phyloP scores from a whole-genome alignment of 2,888 invertebrate genomes.

The Carpatolechia fugitivella region DNA sequence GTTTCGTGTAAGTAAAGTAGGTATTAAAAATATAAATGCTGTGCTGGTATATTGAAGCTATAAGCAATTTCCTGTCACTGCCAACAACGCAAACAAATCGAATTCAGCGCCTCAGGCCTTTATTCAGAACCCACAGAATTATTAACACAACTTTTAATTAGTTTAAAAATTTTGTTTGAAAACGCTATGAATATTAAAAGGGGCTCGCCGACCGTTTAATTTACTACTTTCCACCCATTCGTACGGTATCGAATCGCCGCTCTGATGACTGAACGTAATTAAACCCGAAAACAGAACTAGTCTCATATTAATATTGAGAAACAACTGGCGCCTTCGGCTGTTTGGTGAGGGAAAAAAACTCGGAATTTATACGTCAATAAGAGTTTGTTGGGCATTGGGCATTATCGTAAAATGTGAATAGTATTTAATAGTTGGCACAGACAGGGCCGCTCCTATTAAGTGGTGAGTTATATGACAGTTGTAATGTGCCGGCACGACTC shows the following conservation, averaged over 20 bases:
- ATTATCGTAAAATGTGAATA: conserved; percentile 73
- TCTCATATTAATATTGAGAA: conserved; percentile 65
- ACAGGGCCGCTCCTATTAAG: conserved; percentile 72
- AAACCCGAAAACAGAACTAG: conserved; percentile 68
- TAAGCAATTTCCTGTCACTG: conserved; percentile 36
- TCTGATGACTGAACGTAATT: conserved; percentile 57
- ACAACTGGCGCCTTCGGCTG: conserved; percentile 73
- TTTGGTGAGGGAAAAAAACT: conserved; percentile 47
- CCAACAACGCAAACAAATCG: conserved; percentile 47
- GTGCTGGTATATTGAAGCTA: conserved; percentile 1
- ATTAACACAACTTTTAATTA: conserved; percentile 71
- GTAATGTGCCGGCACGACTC: conserved; percentile 39
- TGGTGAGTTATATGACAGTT: conserved; percentile 70
- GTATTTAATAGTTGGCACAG: conserved; percentile 73
- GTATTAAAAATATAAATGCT: neutral
- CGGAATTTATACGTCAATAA: conserved; percentile 74
- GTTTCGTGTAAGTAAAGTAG: no score
- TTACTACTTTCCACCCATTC: conserved; percentile 60
- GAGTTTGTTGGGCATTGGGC: conserved; percentile 65
- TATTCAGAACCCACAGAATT: conserved; percentile 46
- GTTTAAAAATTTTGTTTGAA: conserved; percentile 72
- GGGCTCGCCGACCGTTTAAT: conserved; percentile 67
- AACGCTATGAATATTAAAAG: conserved; percentile 75
- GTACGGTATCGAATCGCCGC: conserved; percentile 39
- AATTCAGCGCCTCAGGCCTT: conserved; percentile 36